Conservation (phyloP, 2,888 invertebrate genomes). For the Thalpophila matura region DNA sequence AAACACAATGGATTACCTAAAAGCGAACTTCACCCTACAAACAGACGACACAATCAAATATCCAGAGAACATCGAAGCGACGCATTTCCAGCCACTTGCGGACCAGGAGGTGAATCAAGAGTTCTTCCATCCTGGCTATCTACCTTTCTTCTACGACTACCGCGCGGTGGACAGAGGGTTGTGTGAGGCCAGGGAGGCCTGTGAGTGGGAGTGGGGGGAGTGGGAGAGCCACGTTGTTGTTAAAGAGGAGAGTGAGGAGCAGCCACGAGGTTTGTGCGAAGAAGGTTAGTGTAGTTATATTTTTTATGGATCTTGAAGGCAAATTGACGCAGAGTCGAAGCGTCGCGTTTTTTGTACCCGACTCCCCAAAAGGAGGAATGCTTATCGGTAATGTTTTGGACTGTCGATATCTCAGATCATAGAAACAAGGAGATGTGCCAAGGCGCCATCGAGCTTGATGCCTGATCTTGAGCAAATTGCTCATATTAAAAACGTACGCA, state of each 20-base stretch:
- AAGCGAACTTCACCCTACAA: conserved; percentile 69
- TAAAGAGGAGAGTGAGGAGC: conserved; percentile 75
- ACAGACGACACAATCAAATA: conserved; percentile 60
- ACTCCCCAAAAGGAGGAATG: too few relatives aligned
- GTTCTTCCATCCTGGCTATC: conserved; percentile 66
- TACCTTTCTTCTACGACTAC: conserved; percentile 79
- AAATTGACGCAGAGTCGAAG: too few relatives aligned
- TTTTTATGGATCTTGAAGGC: not conserved
- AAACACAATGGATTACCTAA: conserved; percentile 75
- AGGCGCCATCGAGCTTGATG: too few relatives aligned
- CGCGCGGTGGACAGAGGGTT: conserved; percentile 65
- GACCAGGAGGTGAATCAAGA: conserved; percentile 61
- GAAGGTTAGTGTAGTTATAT: conserved; percentile 70
- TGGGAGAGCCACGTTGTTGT: conserved; percentile 73
- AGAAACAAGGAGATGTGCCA: too few relatives aligned
- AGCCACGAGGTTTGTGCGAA: conserved; percentile 69
- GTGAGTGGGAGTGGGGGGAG: conserved; percentile 70
- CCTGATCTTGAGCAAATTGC: too few relatives aligned
- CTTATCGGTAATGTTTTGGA: too few relatives aligned
- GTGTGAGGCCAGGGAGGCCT: conserved; percentile 50
- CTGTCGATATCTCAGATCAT: too few relatives aligned
- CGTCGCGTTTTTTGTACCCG: too few relatives aligned
- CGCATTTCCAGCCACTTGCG: conserved; percentile 47
- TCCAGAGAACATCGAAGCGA: conserved; percentile 39
- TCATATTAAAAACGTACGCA: too few relatives aligned